These are phyloP conservation scores for Aphelinus certus DNA, from an alignment of 1,140 invertebrate genomes.

Conservation along the genomic window DNA sequence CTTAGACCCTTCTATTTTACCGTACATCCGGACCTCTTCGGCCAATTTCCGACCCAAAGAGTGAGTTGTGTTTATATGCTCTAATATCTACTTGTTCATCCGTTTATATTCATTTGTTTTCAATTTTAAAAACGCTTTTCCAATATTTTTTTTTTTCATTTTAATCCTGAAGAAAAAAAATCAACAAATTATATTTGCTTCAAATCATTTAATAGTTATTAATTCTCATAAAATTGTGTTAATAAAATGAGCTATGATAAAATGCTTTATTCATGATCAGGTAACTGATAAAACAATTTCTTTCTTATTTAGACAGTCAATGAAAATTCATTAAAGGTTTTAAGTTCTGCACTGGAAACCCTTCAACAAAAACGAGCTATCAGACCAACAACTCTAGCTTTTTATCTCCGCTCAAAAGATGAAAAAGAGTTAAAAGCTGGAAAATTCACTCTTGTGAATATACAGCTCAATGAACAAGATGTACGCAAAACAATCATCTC, in stretches of 20 bases:
- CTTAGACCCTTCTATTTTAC: conserved; percentile 93
- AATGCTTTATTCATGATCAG: no score
- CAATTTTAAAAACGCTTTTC: no score
- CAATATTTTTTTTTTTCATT: no score
- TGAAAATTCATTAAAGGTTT: conserved; percentile 88
- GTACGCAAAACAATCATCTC: conserved; percentile 78
- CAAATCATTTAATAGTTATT: no score
- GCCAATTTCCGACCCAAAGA: conserved; percentile 87
- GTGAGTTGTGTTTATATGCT: conserved; percentile 63
- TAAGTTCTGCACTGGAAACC: conserved; percentile 85
- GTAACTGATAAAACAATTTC: no score
- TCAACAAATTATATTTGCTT: no score
- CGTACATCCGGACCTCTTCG: conserved; percentile 95
- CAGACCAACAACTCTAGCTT: conserved; percentile 72
- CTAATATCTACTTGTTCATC: no score
- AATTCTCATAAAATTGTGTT: no score
- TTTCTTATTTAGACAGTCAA: conserved; percentile 77
- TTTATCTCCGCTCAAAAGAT: conserved; percentile 76
- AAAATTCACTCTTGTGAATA: conserved; percentile 77
- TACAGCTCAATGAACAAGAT: conserved; percentile 75
- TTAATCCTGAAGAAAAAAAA: no score
- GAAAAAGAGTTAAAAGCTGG: conserved; percentile 72
- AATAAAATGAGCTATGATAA: no score
- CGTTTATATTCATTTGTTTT: no score
- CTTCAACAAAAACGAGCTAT: conserved; percentile 72